Evolutionary conservation across 2,113 vertebrate species (phyloP).

Genomic region (Isurus oxyrinchus): DNA sequence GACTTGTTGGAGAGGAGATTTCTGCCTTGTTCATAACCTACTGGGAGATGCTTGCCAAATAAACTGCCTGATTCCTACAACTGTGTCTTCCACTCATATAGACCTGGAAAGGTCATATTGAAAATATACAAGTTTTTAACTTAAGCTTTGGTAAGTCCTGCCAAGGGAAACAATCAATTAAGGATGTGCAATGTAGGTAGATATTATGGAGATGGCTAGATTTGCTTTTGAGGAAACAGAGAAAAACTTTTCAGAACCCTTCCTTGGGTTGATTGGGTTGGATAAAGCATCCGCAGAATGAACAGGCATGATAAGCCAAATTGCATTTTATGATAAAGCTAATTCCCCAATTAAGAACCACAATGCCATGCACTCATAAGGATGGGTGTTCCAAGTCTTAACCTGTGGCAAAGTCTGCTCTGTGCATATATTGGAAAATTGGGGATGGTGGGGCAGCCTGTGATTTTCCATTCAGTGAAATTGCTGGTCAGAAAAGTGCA

Average conservation of each 20-base stretch:
- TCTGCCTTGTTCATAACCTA: background rate
- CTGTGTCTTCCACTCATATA: background rate
- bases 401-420: too few species aligned
- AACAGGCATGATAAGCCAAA: too few species aligned
- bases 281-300: background rate
- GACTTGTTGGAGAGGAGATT: background rate
- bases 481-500: too few species aligned
- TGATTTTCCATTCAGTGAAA: too few species aligned
- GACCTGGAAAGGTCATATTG: background rate
- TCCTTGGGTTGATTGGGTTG: background rate
- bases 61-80: too few species aligned
- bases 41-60: background rate
- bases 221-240: background rate
- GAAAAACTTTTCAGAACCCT: background rate
- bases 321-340: too few species aligned
- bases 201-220: background rate
- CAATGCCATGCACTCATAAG: too few species aligned
- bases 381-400: too few species aligned
- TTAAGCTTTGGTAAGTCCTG: background rate
- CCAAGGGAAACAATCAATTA: background rate
- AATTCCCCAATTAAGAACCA: too few species aligned
- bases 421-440: too few species aligned
- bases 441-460: too few species aligned
- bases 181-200: background rate
- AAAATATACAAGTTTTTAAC: too few species aligned